Percentiles rank a stretch among this genome's conserved stretches.
Conservation (phyloP, 2,797 vertebrate species). For the Schizopygopsis malacanthus region DNA sequence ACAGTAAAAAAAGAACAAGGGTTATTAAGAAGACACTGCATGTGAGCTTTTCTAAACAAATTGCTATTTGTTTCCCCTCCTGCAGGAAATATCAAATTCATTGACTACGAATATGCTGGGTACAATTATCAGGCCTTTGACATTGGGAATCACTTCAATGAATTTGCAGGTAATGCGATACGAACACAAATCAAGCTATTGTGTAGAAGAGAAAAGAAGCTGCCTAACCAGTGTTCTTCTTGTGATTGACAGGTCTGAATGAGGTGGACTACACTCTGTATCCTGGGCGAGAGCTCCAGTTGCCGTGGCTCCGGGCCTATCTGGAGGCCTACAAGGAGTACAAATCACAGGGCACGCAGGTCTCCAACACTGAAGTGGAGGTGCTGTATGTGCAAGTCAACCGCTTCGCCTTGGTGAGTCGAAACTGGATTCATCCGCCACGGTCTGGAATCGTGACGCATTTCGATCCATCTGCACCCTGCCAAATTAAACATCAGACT, state of each 20-base stretch:
- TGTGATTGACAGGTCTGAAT: constrained; percentile 84
- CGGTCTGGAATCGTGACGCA: neutral
- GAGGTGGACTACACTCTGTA: constrained; percentile 96
- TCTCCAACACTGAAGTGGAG: constrained; percentile 90
- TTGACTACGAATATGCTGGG: constrained; percentile 98
- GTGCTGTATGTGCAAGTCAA: constrained; percentile 95
- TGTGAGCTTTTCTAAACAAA: constrained; percentile 48
- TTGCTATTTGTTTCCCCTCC: constrained; percentile 77
- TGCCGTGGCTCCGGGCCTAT: constrained; percentile 90
- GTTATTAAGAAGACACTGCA: constrained; percentile 46
- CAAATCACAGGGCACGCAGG: constrained; percentile 85
- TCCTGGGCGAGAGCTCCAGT: constrained; percentile 85
- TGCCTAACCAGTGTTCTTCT: neutral
- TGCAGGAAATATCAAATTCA: constrained; percentile 94
- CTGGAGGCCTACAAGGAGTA: constrained; percentile 93
- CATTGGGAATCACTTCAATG: constrained; percentile 99
- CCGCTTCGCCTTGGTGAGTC: constrained; percentile 91
- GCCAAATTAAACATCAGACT: constrained; percentile 33
- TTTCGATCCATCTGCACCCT: neutral
- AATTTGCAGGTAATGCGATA: constrained; percentile 90
- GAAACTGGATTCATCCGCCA: neutral
- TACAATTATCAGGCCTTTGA: constrained; percentile 99
- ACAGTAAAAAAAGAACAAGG: constrained; percentile 54
- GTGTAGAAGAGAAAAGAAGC: neutral
- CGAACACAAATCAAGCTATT: neutral